Base-by-base conservation (phyloP, 2,113 vertebrate species). In the Pterocles gutturalis region DNA sequence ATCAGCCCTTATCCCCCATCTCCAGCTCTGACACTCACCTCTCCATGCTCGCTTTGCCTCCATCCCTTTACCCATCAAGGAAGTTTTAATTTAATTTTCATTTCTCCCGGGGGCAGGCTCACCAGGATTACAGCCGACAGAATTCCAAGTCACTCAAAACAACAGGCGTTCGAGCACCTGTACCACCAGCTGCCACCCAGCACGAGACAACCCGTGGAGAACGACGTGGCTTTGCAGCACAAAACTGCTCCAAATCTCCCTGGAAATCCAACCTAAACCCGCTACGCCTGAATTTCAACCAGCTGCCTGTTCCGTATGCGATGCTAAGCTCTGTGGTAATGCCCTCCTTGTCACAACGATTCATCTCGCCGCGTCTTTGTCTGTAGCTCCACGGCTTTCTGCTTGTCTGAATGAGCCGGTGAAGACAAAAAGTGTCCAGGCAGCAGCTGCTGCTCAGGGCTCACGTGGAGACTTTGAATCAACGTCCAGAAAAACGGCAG, bases 401-500 rank as follows among this genome's bases (percentile, higher is more conserved):
- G 33, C 43, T 45, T 36, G 22, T 33, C 14, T 13, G 20, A 58
- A 34, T 2, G 0, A 65, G 60, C 7, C 2, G 5, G 31, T 1
- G 8, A 48, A 58, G 41, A 65, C 34, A 58, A 49, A 49, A 71
- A 71, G 49, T 5, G 21, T 13, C 41, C 66, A 7, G 1, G 12
- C 38, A 72, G 66, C 75, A 55, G 66, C 76, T 72, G 66, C 49
- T 29, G 28, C 66, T 61, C 55, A 7, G 49, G 49, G 29, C 28
- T 80, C 24, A 19, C 3, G 12, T 2, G 24, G 41, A 88, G 76
- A 17, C n/a, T 55, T 55, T 7, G 21, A 9, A 34, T 41, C 28
- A 0, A 62, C 1, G 3, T 10, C 4, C 6, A 5, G 38, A 17
- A 20, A 19, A n/a, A 16, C 16, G 1, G 6, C 49, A 12, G 65